Evolutionary conservation across 2,113 vertebrate species (phyloP).

Genomic region (Eudyptes chrysolophus): DNA sequence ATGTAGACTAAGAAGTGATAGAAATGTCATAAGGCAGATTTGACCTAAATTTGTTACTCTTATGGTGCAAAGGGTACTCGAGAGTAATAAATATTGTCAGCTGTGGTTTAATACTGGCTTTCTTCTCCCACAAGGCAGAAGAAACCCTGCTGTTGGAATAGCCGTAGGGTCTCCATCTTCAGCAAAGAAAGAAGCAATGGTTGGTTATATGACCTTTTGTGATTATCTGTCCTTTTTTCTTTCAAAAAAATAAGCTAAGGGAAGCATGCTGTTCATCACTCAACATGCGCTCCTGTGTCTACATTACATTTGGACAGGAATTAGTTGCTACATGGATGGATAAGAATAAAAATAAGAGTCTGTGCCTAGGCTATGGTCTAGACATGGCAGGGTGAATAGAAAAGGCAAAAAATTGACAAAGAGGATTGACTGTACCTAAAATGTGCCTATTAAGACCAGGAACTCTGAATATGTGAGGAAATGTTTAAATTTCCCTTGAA

Average conservation of each 20-base stretch:
- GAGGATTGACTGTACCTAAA: background rate
- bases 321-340: background rate
- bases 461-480: background rate
- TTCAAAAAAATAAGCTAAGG: background rate
- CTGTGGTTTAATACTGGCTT: background rate
- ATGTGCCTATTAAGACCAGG: background rate
- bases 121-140: background rate
- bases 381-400: background rate
- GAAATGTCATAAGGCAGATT: background rate
- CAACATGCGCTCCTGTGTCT: background rate
- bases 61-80: background rate
- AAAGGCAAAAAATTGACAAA: background rate
- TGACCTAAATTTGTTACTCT: constrained; percentile 32
- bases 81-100: constrained; percentile 15
- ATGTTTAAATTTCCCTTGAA: background rate
- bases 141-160: background rate
- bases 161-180: background rate
- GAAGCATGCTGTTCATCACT: background rate
- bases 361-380: background rate
- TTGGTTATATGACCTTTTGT: background rate
- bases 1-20: background rate
- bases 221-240: background rate
- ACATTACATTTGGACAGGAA: background rate
- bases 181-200: background rate
- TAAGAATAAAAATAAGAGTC: background rate